These are phyloP conservation scores for Anguilla marmorata DNA, from an alignment of 2,797 vertebrate genomes.

Conservation along the genomic window DNA sequence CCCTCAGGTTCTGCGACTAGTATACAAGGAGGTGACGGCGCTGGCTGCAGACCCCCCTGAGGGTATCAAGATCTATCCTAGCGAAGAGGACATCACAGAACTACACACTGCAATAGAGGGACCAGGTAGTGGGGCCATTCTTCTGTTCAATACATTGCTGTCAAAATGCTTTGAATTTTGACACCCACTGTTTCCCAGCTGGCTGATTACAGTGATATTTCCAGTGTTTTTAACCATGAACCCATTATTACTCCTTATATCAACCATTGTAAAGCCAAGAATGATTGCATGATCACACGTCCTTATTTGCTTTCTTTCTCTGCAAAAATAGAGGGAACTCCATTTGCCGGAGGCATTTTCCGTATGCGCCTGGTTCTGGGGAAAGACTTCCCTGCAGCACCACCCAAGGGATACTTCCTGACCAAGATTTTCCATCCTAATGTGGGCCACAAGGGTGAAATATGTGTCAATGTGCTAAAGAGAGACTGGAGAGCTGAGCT, in stretches of 20 bases:
- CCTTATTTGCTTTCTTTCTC: not conserved
- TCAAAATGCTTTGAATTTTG: not conserved
- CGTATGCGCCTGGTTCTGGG: slow-evolving; percentile 90
- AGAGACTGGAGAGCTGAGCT: slow-evolving; percentile 91
- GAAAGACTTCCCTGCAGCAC: slow-evolving; percentile 91
- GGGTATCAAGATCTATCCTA: slow-evolving; percentile 91
- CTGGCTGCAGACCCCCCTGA: slow-evolving; percentile 89
- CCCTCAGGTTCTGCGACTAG: slow-evolving; percentile 88
- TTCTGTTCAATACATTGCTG: not conserved
- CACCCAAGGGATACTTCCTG: slow-evolving; percentile 91
- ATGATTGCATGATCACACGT: not conserved
- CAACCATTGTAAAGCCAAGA: not conserved
- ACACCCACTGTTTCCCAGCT: not conserved
- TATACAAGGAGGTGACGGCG: slow-evolving; percentile 92
- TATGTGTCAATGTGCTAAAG: slow-evolving; percentile 92
- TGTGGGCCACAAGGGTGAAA: slow-evolving; percentile 89
- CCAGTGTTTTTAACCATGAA: not conserved
- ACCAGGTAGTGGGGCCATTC: slow-evolving; percentile 70
- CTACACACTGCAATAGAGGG: slow-evolving; percentile 92
- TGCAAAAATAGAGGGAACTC: slow-evolving; percentile 82
- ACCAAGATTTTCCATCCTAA: slow-evolving; percentile 97
- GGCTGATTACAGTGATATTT: not conserved
- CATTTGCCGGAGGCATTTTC: slow-evolving; percentile 89
- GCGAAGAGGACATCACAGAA: slow-evolving; percentile 92
- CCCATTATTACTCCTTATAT: not conserved